Evolutionary conservation across 23 tunicate species (phyloP).

Genomic region (Clavelina lepadiformis): DNA sequence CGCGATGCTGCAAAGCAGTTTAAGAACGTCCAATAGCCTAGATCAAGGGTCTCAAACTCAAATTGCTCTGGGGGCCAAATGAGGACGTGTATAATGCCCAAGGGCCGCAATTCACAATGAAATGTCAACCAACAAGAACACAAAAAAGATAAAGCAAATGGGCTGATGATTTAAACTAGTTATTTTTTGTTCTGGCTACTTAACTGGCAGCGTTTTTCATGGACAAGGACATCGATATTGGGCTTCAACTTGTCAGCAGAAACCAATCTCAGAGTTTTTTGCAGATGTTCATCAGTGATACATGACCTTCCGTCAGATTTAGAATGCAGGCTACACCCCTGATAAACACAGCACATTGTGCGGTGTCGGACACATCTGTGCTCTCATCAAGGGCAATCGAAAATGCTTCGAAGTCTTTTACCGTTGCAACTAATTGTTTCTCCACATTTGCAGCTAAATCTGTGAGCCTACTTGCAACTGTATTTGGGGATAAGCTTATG

Average conservation of each 20-base stretch:
- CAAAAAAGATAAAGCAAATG: slow-evolving; percentile 1
- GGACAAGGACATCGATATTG: slow-evolving; percentile 32
- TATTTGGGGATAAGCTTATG: slow-evolving; percentile 20
- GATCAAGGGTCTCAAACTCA: too few relatives aligned
- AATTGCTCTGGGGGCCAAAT: too few relatives aligned
- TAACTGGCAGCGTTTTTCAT: slow-evolving; percentile 32
- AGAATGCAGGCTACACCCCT: slow-evolving; percentile 46
- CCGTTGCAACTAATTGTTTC: neutral
- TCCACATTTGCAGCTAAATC: slow-evolving; percentile 24
- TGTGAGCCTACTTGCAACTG: slow-evolving; percentile 23
- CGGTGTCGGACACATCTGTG: slow-evolving; percentile 43
- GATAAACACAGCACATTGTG: slow-evolving; percentile 60
- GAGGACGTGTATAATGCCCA: neutral
- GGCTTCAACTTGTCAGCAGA: slow-evolving; percentile 35
- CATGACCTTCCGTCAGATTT: slow-evolving; percentile 41
- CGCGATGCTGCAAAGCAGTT: too few relatives aligned
- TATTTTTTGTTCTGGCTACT: slow-evolving; percentile 23
- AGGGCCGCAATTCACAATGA: neutral
- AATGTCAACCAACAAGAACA: slow-evolving; percentile 4
- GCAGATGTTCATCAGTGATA: slow-evolving; percentile 54
- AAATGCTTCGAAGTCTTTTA: slow-evolving; percentile 25
- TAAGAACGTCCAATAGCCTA: too few relatives aligned
- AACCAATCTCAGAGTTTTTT: slow-evolving; percentile 39
- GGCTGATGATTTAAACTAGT: neutral
- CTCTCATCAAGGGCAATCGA: slow-evolving; percentile 32